A percentile compares a stretch with the other conserved stretches of the same genome.
phyloP scores from a whole-genome alignment of 2,888 invertebrate genomes.

The Saturnia japonica region DNA sequence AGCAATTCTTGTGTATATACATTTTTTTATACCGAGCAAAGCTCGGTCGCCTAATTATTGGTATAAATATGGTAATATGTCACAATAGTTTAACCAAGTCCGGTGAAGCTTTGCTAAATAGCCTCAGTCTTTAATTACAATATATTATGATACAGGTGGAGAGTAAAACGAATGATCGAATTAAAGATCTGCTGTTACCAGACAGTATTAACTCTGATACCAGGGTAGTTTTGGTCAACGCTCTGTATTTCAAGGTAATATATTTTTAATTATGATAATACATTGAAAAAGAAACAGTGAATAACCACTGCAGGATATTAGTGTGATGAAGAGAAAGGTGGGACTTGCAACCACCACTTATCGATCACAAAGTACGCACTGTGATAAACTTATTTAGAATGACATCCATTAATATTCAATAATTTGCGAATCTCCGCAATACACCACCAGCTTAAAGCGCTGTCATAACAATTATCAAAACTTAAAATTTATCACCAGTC shows the following conservation, averaged over 20 bases:
- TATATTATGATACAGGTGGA: slow-evolving; percentile 70
- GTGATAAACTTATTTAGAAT: no score
- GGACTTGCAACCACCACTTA: no score
- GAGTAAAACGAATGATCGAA: slow-evolving; percentile 89
- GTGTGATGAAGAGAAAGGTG: background rate
- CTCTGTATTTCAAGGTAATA: slow-evolving; percentile 90
- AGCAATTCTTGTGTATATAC: no score
- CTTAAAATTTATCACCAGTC: background rate
- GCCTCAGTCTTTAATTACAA: background rate
- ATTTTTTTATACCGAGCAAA: no score
- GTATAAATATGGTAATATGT: background rate
- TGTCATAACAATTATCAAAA: no score
- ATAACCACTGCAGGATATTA: no score
- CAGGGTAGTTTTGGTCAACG: slow-evolving; percentile 89
- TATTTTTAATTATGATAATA: background rate
- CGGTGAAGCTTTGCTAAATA: no score
- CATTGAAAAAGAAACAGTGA: background rate
- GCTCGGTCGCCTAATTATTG: no score
- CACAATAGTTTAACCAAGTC: background rate
- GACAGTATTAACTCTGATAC: slow-evolving; percentile 81
- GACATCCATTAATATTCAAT: background rate
- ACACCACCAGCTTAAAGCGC: no score
- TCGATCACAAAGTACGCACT: no score
- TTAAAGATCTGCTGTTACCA: slow-evolving; percentile 86
- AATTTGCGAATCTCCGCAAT: background rate